A percentile compares a stretch with the other conserved stretches of the same genome.
These are phyloP conservation scores for Calameuta idolon DNA, from an alignment of 2,888 invertebrate genomes.

Conservation along the genomic window DNA sequence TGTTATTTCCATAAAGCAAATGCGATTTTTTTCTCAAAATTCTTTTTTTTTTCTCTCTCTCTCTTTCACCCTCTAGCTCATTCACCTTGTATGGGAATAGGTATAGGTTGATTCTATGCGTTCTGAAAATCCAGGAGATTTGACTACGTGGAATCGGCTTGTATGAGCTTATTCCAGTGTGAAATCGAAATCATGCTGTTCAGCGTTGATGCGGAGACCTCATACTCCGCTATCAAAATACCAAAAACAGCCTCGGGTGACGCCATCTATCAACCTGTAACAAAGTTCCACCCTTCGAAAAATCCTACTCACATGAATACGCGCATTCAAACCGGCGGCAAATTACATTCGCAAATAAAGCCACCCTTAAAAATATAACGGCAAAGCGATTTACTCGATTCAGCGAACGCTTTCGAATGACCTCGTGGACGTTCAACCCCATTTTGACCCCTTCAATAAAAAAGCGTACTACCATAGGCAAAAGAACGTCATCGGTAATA, in stretches of 20 bases:
- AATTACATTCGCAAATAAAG: background rate
- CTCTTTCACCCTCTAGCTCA: constrained; percentile 6
- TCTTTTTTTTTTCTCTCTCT: background rate
- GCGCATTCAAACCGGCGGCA: background rate
- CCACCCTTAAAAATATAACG: background rate
- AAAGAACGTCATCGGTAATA: background rate
- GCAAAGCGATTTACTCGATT: background rate
- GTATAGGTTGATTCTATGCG: background rate
- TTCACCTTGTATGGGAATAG: background rate
- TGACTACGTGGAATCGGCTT: background rate
- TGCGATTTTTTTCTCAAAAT: background rate
- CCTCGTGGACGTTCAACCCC: background rate
- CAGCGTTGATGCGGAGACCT: constrained; percentile 3
- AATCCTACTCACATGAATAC: background rate
- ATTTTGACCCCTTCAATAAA: background rate
- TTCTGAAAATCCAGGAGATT: background rate
- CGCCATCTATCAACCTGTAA: constrained; percentile 53
- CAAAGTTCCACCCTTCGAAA: constrained; percentile 38
- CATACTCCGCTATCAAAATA: constrained; percentile 18
- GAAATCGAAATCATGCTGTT: constrained; percentile 41
- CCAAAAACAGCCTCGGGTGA: constrained; percentile 23
- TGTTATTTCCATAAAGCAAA: background rate
- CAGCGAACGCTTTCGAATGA: background rate
- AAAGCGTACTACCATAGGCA: background rate
- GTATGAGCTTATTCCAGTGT: constrained; percentile 22